Base-by-base conservation (phyloP, 2,888 invertebrate genomes). In the Tupiocoris notatus region DNA sequence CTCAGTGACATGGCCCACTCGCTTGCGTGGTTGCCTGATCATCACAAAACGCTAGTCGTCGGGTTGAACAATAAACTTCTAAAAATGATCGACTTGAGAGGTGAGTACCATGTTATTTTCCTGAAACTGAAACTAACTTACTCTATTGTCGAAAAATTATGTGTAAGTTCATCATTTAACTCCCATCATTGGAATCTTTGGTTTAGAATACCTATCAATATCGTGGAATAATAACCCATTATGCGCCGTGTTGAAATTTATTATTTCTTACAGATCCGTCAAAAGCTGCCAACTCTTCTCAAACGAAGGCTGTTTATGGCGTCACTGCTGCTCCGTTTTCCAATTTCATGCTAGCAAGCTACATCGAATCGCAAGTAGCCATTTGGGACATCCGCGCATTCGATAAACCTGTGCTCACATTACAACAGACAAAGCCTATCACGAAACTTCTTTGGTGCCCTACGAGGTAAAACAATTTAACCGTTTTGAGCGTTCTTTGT, bases 381-480 rank as follows among this genome's bases (percentile, higher is more conserved):
- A 88, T 96, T 77, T 97, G 96, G 96, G 97, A 97, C 84, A 88
- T 91, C 65, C 86, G 96, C 75, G 91, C 90, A 82, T 91, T 96
- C 82, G 93, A 94, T 80, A 91, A 93, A 82, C 95, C 96, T 0
- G 87, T 93, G 79, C 86, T 93, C 24, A 89, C 91, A 12, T 85
- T 94, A 77, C 88, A 89, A 66, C 91, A 90, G 81, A 84, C 85
- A 39, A 91, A 91, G 82, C 88, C 89, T 76, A 87, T 95, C 74
- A 86, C 89, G 16, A 92, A 91, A 85, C 87, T 96, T 68, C 87
- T 89, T 78, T 96, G 96, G 96, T 94, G 95, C 83, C 95, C 95
- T 1, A 95, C 95, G 22, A 89, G 92, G 88, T 90, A 82, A 81
- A n/a, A n/a, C n/a, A n/a, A n/a, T n/a, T n/a, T n/a, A 22, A 58